Evolutionary conservation across 2,113 vertebrate species (phyloP).

Genomic region (Gnathonemus longibarbis): DNA sequence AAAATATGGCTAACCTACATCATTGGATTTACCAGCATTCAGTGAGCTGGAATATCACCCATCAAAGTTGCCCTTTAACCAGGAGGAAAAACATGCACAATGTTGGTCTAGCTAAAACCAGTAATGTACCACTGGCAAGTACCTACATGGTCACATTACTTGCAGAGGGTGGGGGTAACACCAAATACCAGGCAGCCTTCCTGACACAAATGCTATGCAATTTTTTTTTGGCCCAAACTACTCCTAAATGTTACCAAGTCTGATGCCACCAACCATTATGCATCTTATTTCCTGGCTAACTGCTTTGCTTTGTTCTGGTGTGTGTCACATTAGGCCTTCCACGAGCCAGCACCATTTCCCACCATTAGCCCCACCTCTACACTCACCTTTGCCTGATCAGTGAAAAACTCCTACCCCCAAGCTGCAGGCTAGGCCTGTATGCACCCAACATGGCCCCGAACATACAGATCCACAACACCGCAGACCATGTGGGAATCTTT

Average conservation of each 20-base stretch:
- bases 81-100: neutral
- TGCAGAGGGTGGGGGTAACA: neutral
- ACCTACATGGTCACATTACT: slow-evolving; percentile 12
- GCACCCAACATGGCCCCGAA: neutral
- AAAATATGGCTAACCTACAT: slow-evolving; percentile 7
- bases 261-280: neutral
- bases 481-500: slow-evolving; percentile 43
- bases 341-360: neutral
- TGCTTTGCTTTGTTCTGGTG: neutral
- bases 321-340: slow-evolving; percentile 6
- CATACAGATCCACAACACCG: slow-evolving; percentile 46
- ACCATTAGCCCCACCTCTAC: neutral
- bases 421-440: neutral
- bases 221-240: neutral
- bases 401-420: neutral
- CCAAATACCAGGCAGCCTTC: neutral
- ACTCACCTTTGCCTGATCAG: neutral
- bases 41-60: neutral
- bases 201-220: neutral
- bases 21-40: slow-evolving; percentile 6
- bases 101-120: slow-evolving; percentile 19
- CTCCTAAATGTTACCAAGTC: neutral
- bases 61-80: neutral
- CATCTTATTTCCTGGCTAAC: neutral
- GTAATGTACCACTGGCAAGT: slow-evolving; percentile 6